Base-by-base conservation (phyloP, 2,888 invertebrate species). In the Acrocyrtus sp. region DNA sequence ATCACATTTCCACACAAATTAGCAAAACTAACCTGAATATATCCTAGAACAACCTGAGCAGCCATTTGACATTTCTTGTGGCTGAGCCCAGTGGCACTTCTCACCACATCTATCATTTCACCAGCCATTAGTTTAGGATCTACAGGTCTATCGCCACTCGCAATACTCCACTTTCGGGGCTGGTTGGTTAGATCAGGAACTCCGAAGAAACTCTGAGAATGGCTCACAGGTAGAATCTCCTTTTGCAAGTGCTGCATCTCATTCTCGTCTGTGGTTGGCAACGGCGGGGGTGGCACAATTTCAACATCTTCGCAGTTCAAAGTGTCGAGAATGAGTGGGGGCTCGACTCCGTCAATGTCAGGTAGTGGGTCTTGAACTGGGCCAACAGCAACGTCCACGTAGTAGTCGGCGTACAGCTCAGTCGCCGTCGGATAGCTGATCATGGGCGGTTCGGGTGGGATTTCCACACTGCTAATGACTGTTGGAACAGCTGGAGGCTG, bases 1-100 rank as follows among this genome's bases (percentile, higher is more conserved):
- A n/a, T n/a, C n/a, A n/a, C n/a, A n/a, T n/a, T n/a, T n/a, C n/a
- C n/a, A n/a, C n/a, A n/a, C 10, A 29, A 29, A 29, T 29, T 6
- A 29, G 5, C 4, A 17, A 26, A 19, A 12, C 57, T 48, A 66
- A 81, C 81, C 48, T 74, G 67, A 5, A 83, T 74, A 57, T 78
- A 81, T 50, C 79, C 86, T 1, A 92, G 87, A 0, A 95, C 93
- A 45, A 94, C 93, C 74, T 91, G 91, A 39, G 94, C 89, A 15
- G 94, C 94, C 65, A 93, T 89, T 83, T 92, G 91, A 0, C 94
- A 93, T 88, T 93, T 89, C 81, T 94, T 92, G 84, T 94, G 93
- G 81, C 93, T 93, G 43, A 95, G 87, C 82, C 93, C 92, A 0
- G 95, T 94, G 82, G 92, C 92, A 81, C 90, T 90, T 57, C 95